These are phyloP conservation scores for Lethrus apterus DNA, from an alignment of 1,140 invertebrate species.

Conservation along the genomic window DNA sequence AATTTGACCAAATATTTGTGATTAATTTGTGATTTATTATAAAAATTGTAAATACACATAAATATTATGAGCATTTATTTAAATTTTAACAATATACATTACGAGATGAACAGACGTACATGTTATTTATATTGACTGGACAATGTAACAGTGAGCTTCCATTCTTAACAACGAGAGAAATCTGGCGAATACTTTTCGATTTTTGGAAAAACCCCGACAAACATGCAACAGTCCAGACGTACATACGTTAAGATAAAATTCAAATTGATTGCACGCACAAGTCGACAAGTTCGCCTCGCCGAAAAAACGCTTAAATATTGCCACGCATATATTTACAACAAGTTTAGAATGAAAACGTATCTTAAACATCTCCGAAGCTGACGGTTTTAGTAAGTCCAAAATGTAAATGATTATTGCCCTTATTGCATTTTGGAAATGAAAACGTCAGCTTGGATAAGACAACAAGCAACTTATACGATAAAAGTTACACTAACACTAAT, in stretches of 20 bases:
- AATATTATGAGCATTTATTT: conserved; percentile 31
- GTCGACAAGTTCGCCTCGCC: neutral
- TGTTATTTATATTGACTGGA: conserved; percentile 40
- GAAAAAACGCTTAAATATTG: neutral
- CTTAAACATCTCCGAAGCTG: too few relatives aligned
- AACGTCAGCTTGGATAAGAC: too few relatives aligned
- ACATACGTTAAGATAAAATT: too few relatives aligned
- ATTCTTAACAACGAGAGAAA: conserved; percentile 31
- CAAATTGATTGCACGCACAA: neutral
- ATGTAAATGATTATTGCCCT: too few relatives aligned
- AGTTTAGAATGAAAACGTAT: neutral
- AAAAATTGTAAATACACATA: neutral
- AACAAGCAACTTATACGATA: too few relatives aligned
- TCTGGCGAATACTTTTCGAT: neutral
- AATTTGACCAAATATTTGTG: neutral
- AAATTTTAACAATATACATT: conserved; percentile 40
- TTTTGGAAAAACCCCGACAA: too few relatives aligned
- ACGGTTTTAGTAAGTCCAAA: too few relatives aligned
- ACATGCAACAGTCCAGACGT: too few relatives aligned
- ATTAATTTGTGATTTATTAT: neutral
- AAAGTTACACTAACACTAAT: conserved; percentile 11
- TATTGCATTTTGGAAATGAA: too few relatives aligned
- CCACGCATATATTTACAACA: neutral
- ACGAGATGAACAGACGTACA: conserved; percentile 40
- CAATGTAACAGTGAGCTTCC: conserved; percentile 41